phyloP scores from a whole-genome alignment of 2,888 invertebrate species.

The Agrotis puta region DNA sequence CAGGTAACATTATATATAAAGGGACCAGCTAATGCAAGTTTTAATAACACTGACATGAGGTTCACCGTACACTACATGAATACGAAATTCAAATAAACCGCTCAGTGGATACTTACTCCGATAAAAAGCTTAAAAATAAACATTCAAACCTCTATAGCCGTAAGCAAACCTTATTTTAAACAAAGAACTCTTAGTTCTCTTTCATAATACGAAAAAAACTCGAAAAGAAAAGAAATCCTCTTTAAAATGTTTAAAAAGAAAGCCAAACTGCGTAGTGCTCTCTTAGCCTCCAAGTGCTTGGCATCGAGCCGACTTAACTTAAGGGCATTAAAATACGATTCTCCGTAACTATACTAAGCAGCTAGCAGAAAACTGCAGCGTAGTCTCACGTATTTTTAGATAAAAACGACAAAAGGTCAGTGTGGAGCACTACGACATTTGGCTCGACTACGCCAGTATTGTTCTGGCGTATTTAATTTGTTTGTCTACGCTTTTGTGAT shows the following conservation, averaged over 20 bases:
- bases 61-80: too few relatives aligned
- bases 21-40: too few relatives aligned
- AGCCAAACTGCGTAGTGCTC: slow-evolving; percentile 42
- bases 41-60: too few relatives aligned
- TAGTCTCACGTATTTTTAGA: slow-evolving; percentile 51
- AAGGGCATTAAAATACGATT: slow-evolving; percentile 49
- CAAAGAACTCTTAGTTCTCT: background rate
- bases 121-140: background rate
- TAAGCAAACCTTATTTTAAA: slow-evolving; percentile 12
- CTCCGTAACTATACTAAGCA: slow-evolving; percentile 15
- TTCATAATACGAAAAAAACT: background rate
- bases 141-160: background rate
- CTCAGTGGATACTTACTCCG: background rate
- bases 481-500: slow-evolving; percentile 38
- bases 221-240: slow-evolving; percentile 20
- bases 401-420: slow-evolving; percentile 42
- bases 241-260: slow-evolving; percentile 37
- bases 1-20: too few relatives aligned
- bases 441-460: slow-evolving; percentile 22
- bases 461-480: slow-evolving; percentile 38
- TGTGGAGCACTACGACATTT: slow-evolving; percentile 34
- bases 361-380: slow-evolving; percentile 24
- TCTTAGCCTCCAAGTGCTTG: slow-evolving; percentile 40
- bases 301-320: slow-evolving; percentile 46
- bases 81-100: background rate